Conservation (phyloP, 2,797 vertebrate genomes). For the Prionace glauca region DNA sequence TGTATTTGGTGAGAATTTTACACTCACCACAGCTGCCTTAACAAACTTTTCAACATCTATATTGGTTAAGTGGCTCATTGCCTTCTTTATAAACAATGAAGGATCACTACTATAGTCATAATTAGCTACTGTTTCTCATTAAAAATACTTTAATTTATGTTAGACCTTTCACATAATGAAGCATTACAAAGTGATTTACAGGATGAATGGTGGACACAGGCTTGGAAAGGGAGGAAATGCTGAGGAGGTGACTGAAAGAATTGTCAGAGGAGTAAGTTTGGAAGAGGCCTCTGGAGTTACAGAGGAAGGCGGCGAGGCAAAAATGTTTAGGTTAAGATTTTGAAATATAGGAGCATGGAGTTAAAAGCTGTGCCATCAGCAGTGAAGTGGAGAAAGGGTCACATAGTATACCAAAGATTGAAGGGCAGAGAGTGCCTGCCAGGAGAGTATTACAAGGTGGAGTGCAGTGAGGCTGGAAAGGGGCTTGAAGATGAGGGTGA, state of each 20-base stretch:
- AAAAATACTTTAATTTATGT: slow-evolving; percentile 12
- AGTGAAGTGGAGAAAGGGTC: neutral
- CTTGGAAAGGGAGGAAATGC: neutral
- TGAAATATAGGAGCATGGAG: neutral
- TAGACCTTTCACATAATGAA: neutral
- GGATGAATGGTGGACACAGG: neutral
- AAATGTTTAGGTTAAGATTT: neutral
- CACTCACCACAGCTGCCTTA: neutral
- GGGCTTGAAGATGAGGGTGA: neutral
- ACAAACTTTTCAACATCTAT: neutral
- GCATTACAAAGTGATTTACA: neutral
- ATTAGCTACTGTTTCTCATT: neutral
- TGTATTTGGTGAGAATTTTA: neutral
- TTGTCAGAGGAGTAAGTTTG: neutral
- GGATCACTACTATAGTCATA: slow-evolving; percentile 1
- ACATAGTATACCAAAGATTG: neutral
- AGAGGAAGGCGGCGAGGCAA: neutral
- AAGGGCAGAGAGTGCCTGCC: neutral
- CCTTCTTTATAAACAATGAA: neutral
- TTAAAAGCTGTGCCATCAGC: neutral
- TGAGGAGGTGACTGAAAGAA: neutral
- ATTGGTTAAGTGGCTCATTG: neutral
- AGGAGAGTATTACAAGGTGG: neutral
- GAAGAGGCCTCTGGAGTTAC: neutral
- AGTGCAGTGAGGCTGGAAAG: neutral